phyloP scores from a whole-genome alignment of 2,888 invertebrate species.

The Pristionchus japonicus region DNA sequence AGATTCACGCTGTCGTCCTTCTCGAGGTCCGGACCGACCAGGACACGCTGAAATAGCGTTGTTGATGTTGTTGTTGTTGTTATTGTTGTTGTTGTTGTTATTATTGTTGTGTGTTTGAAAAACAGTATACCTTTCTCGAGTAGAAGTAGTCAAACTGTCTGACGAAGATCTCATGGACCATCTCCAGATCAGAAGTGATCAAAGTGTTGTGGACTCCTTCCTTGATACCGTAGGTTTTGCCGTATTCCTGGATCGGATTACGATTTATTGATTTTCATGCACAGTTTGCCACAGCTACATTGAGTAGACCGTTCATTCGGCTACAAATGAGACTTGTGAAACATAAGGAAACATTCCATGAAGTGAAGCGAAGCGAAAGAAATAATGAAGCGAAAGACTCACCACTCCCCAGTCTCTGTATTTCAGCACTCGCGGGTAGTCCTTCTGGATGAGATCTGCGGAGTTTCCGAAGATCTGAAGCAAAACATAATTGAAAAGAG shows the following conservation, averaged over 20 bases:
- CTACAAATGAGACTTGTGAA: neutral
- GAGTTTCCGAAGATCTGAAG: neutral
- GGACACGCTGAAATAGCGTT: neutral
- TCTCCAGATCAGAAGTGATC: slow-evolving; percentile 75
- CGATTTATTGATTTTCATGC: neutral
- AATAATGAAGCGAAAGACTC: neutral
- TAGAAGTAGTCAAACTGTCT: slow-evolving; percentile 76
- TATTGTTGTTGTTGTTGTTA: neutral
- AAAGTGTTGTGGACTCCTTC: slow-evolving; percentile 62
- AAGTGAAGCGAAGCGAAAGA: neutral
- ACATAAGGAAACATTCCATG: too few species aligned
- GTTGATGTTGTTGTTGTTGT: neutral
- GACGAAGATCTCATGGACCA: slow-evolving; percentile 75
- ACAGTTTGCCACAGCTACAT: neutral
- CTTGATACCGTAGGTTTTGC: slow-evolving; percentile 47
- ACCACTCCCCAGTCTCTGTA: slow-evolving; percentile 18
- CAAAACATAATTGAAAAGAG: too few species aligned
- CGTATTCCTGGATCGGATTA: slow-evolving; percentile 47
- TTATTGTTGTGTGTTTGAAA: neutral
- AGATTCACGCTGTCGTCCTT: neutral
- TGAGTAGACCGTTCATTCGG: neutral
- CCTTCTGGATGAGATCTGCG: neutral
- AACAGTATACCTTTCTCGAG: slow-evolving; percentile 44
- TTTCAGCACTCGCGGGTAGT: slow-evolving; percentile 16
- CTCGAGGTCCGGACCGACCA: neutral